Evolutionary conservation across 2,797 vertebrate species (phyloP).

Genomic region (Falco cherrug): DNA sequence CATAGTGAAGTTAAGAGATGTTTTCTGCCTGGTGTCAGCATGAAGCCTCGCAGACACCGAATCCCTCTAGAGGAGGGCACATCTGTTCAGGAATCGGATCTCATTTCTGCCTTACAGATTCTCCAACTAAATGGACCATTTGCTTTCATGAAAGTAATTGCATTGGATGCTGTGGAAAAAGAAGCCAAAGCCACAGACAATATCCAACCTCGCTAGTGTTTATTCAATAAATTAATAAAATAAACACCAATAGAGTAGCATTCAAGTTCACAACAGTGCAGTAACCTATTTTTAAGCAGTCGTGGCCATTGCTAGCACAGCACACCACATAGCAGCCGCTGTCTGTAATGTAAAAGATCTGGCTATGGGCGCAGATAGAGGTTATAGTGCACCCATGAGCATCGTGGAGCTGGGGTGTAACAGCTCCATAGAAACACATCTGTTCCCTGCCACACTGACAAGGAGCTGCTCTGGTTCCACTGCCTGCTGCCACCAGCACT

Average conservation of each 20-base stretch:
- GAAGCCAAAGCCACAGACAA: constrained; percentile 6
- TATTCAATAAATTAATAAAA: constrained; percentile 44
- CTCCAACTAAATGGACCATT: constrained; percentile 48
- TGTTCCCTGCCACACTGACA: background rate
- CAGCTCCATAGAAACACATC: background rate
- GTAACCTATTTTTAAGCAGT: background rate
- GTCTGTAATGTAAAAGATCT: background rate
- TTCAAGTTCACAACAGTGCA: background rate
- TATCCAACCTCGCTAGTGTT: background rate
- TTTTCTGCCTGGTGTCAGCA: constrained; percentile 29
- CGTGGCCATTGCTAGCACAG: background rate
- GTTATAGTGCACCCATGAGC: background rate
- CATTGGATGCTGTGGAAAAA: background rate
- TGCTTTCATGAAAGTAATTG: constrained; percentile 41
- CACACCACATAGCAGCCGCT: background rate
- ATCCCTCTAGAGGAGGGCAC: constrained; percentile 55
- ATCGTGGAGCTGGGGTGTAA: rapidly evolving
- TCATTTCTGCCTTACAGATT: constrained; percentile 51
- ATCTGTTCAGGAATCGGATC: constrained; percentile 63
- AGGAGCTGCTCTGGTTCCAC: background rate
- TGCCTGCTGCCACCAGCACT: background rate
- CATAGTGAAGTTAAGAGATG: background rate
- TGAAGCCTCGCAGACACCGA: background rate
- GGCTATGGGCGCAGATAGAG: background rate
- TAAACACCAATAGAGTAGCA: background rate